A percentile compares a stretch with the other conserved stretches of the same genome.
Evolutionary conservation across 2,113 vertebrate species (phyloP).

Genomic region (Calyptomena viridis): DNA sequence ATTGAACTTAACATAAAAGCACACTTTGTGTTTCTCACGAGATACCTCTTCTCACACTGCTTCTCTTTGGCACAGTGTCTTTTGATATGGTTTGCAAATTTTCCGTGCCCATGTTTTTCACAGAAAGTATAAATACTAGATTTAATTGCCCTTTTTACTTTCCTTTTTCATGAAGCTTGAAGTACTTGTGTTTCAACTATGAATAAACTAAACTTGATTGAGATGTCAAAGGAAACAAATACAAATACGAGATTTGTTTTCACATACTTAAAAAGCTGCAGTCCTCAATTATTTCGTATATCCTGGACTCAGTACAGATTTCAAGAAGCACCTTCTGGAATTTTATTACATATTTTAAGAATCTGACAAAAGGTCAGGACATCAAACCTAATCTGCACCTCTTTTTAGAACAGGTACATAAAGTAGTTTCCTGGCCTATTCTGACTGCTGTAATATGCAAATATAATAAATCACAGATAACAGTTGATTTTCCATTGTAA

Average conservation of each 20-base stretch:
- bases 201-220: not conserved
- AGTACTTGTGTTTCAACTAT: not conserved
- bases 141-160: not conserved
- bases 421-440: not conserved
- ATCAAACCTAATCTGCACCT: not conserved
- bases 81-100: not conserved
- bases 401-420: not conserved
- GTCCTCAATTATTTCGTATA: not conserved
- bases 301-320: not conserved
- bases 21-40: slow-evolving; percentile 34
- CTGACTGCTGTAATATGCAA: not conserved
- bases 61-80: not conserved
- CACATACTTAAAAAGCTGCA: not conserved
- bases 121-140: not conserved
- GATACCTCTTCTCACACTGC: not conserved
- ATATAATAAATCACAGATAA: not conserved
- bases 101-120: not conserved
- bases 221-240: not conserved
- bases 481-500: not conserved
- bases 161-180: not conserved
- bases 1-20: slow-evolving; percentile 18
- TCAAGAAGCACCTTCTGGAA: not conserved
- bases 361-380: not conserved
- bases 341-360: not conserved
- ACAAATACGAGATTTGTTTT: not conserved